Evolutionary conservation across 2,888 invertebrate species (phyloP).

Genomic region (Ectemnius continuus): DNA sequence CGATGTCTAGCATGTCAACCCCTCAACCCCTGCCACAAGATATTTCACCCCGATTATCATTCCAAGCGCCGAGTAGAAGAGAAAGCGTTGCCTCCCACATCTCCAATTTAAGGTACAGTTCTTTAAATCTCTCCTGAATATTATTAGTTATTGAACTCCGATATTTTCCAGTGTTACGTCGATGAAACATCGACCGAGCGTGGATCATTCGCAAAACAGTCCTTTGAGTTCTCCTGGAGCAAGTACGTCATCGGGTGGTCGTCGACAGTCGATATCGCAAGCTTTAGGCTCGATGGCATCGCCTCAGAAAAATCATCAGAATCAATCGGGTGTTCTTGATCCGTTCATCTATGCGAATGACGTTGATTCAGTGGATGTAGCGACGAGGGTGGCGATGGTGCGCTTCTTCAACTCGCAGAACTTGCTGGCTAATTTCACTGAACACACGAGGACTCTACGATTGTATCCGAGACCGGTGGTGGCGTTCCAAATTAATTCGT

Average conservation of each 20-base stretch:
- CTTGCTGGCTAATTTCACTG: constrained; percentile 97
- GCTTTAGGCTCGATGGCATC: constrained; percentile 46
- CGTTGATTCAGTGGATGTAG: constrained; percentile 98
- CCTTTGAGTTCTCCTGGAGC: constrained; percentile 76
- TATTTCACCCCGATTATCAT: constrained; percentile 64
- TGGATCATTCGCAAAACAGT: constrained; percentile 51
- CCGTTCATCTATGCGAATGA: constrained; percentile 96
- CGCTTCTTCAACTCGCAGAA: constrained; percentile 99
- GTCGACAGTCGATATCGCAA: constrained; percentile 75
- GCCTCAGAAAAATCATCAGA: constrained; percentile 61
- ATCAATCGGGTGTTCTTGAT: constrained; percentile 80
- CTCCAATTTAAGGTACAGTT: constrained; percentile 67
- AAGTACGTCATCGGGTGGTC: constrained; percentile 67
- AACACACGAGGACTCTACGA: constrained; percentile 97
- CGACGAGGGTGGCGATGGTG: constrained; percentile 98
- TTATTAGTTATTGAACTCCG: not conserved
- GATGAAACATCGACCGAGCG: constrained; percentile 73
- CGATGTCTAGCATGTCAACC: constrained; percentile 69
- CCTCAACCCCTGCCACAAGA: constrained; percentile 66
- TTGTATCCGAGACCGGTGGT: constrained; percentile 99
- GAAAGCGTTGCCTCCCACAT: constrained; percentile 73
- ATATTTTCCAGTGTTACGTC: constrained; percentile 72
- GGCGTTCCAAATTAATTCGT: constrained; percentile 98
- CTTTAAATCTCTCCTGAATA: not conserved
- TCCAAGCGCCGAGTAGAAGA: constrained; percentile 70